Evolutionary conservation across 1,140 invertebrate species (phyloP), one percentile per base, ranked within the genome.

Genomic region (Plectrocnemia conspersa): DNA sequence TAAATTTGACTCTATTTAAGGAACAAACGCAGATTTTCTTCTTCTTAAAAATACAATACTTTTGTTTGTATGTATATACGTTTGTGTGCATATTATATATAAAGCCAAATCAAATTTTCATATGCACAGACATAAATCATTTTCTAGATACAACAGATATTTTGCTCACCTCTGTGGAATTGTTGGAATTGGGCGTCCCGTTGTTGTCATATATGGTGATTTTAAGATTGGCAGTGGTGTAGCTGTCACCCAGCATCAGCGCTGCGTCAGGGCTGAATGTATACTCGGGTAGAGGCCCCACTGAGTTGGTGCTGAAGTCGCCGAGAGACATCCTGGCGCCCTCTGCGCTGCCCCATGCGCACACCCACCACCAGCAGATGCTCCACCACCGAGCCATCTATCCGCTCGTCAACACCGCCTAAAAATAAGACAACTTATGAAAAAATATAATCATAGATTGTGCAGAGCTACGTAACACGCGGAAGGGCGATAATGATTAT

Each of bases 211-310:
- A 13, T 15, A 55, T 40, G 3, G 60, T 47, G 22, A 58, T 18
- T 29, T 62, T 62, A 11, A 62, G 52, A 22, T 47, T 41, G 27
- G 60, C 60, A 3, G 45, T 55, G n/a, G 60, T 62, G 44, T 45
- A 62, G 48, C 48, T 41, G 54, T 62, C 60, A 13, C 29, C 19
- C 19, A n/a, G 15, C 22, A 22, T 2, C 15, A 50, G 27, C 21
- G 40, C 40, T 1, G 54, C 5, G 9, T 32, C 44, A 0, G 58
- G 40, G 15, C 42, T 19, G 25, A 52, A 52, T 5, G 36, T 41
- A 16, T 55, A 55, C 24, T 55, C 52, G 0, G 47, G 32, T 13
- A 57, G 36, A 1, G 48, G 45, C 11, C 54, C 59, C 13, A 23
- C 4, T 3, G 25, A 36, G 2, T 24, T 27, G 11, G 13, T 18